Evolutionary conservation across 2,888 invertebrate genomes (phyloP), one percentile per base, ranked within the genome.

Genomic region (Drosophila emarginata): DNA sequence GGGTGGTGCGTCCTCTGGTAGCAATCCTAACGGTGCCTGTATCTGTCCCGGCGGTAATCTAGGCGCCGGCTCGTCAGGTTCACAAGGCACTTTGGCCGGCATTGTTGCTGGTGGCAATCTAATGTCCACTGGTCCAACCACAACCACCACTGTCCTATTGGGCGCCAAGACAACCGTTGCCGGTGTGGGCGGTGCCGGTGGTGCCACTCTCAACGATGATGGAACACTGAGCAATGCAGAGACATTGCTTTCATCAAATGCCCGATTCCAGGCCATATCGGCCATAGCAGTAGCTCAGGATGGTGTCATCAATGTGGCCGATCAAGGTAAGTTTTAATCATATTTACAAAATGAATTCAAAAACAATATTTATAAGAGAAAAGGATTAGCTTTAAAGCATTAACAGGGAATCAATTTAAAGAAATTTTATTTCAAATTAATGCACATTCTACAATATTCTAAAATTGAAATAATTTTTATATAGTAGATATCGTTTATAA

Each of bases 261-360:
- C 97, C 0, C 95, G 96, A 90, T 97, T 98, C 92, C 96, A 96
- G 84, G 95, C 96, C 4, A 96, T 97, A 90, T 96, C 96, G 40
- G 97, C 98, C 11, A 93, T 99, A 50, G 96, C 98, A 11, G 97
- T 99, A 40, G 97, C 98, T 32, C 97, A 98, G 37, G 98, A 98
- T 91, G 98, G 98, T n/a, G 96, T 97, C 64, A 93, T 99, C 53
- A 97, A 98, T 92, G 96, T 99, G 60, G 97, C 98, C 40, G 99
- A 99, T 93, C 97, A 98, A 94, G 96, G 96, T 93, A 91, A 93
- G 93, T 89, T 2, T 9, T 0, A n/a, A n/a, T n/a, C n/a, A n/a
- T n/a, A n/a, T n/a, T n/a, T n/a, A n/a, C n/a, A n/a, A n/a, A n/a
- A 4, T 23, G 23, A 2, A 23, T 2, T 23, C 4, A 23, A 23